phyloP scores from a whole-genome alignment of 1,140 invertebrate species.

The Caenorhabditis tropicalis region DNA sequence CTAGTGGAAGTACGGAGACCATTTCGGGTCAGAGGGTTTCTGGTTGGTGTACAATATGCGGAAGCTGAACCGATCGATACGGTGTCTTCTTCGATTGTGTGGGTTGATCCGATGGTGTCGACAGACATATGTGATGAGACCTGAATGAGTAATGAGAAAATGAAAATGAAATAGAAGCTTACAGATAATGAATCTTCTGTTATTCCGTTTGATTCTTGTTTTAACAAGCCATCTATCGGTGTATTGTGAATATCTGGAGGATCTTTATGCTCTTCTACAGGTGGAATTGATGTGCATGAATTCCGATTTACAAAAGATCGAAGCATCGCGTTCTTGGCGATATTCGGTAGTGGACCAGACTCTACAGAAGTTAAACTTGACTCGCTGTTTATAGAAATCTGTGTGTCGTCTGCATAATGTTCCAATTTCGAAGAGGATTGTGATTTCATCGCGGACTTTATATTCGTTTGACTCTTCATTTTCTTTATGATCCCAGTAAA shows the following conservation, averaged over 20 bases:
- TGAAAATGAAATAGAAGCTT: background rate
- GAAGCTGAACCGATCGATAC: background rate
- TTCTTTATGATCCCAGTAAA: background rate
- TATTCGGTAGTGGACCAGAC: background rate
- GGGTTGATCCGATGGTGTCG: background rate
- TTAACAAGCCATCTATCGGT: background rate
- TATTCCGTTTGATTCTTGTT: background rate
- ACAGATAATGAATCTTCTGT: background rate
- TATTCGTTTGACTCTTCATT: background rate
- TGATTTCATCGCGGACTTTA: background rate
- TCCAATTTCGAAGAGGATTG: background rate
- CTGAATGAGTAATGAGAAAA: no score
- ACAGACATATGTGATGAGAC: background rate
- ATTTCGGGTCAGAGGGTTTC: background rate
- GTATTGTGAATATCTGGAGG: background rate
- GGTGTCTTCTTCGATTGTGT: background rate
- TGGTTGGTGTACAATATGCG: background rate
- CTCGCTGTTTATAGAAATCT: background rate
- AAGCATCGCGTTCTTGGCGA: background rate
- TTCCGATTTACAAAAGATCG: background rate
- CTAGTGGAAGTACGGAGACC: background rate
- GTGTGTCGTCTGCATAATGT: background rate
- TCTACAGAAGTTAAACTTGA: slow-evolving; percentile 9
- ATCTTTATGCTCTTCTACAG: background rate
- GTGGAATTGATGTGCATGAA: background rate